Percentiles rank a stretch among this genome's conserved stretches.
Conservation (phyloP, 1,140 invertebrate genomes). For the Brachionus asplanchnoidis region DNA sequence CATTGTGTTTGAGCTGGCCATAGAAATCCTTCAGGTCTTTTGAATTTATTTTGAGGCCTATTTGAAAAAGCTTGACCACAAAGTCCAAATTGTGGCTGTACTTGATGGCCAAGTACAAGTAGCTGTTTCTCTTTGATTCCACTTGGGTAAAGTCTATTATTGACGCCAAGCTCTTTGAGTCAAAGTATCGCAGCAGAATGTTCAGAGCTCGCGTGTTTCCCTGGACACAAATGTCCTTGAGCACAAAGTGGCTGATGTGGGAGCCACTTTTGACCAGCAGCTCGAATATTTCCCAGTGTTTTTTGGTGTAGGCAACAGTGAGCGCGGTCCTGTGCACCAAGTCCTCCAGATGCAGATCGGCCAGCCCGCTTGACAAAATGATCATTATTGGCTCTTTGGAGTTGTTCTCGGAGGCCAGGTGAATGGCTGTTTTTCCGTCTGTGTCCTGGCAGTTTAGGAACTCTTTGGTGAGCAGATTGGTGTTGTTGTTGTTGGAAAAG, state of each 20-base stretch:
- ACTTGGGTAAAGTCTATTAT: slow-evolving; percentile 1
- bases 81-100: slow-evolving; percentile 7
- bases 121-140: neutral
- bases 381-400: slow-evolving; percentile 19
- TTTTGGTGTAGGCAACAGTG: neutral
- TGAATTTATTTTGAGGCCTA: slow-evolving; percentile 1
- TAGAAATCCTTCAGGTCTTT: slow-evolving; percentile 27
- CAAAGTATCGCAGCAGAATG: slow-evolving; percentile 3
- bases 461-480: neutral
- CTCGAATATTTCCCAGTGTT: slow-evolving; percentile 20
- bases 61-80: neutral
- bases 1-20: neutral
- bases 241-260: neutral
- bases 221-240: slow-evolving; percentile 26
- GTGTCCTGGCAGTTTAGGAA: slow-evolving; percentile 33
- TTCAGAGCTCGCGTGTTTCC: slow-evolving; percentile 1
- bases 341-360: slow-evolving; percentile 22
- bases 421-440: neutral
- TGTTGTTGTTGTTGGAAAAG: neutral
- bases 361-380: neutral
- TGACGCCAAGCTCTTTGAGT: neutral
- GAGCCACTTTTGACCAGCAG: slow-evolving; percentile 29
- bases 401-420: slow-evolving; percentile 10
- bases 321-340: neutral
- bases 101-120: slow-evolving; percentile 5